A percentile compares a stretch with the other conserved stretches of the same genome.
Evolutionary conservation across 2,888 invertebrate species (phyloP).

Genomic region (Trisateles emortualis): DNA sequence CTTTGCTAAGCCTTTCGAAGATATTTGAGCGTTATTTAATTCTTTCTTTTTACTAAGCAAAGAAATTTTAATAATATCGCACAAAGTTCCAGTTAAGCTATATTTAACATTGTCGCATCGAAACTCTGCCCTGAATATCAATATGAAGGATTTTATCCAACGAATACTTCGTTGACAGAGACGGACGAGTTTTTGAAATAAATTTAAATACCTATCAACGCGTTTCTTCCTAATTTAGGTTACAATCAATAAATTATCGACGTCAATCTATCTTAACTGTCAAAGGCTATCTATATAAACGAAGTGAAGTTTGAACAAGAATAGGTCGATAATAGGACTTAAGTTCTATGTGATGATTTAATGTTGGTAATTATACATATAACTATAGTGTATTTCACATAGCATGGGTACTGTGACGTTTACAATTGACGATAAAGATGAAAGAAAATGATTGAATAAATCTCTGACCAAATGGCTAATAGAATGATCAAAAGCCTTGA

Average conservation of each 20-base stretch:
- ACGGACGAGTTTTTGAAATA: constrained; percentile 34
- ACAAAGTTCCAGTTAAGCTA: not conserved
- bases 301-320: too few species aligned
- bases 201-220: not conserved
- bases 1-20: too few species aligned
- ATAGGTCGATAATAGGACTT: too few species aligned
- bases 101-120: constrained; percentile 7
- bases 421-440: too few species aligned
- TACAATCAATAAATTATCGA: not conserved
- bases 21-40: too few species aligned
- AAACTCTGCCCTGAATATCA: constrained; percentile 35
- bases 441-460: too few species aligned
- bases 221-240: not conserved
- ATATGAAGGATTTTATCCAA: constrained; percentile 38
- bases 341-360: too few species aligned
- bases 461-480: too few species aligned
- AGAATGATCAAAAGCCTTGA: too few species aligned
- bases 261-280: not conserved
- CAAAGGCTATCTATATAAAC: not conserved
- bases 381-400: too few species aligned
- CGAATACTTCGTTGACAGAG: constrained; percentile 31
- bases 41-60: not conserved
- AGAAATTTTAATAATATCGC: not conserved
- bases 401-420: too few species aligned
- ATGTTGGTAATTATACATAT: too few species aligned